Base-by-base conservation (phyloP, 2,888 invertebrate species). In the Tridacna crocea region DNA sequence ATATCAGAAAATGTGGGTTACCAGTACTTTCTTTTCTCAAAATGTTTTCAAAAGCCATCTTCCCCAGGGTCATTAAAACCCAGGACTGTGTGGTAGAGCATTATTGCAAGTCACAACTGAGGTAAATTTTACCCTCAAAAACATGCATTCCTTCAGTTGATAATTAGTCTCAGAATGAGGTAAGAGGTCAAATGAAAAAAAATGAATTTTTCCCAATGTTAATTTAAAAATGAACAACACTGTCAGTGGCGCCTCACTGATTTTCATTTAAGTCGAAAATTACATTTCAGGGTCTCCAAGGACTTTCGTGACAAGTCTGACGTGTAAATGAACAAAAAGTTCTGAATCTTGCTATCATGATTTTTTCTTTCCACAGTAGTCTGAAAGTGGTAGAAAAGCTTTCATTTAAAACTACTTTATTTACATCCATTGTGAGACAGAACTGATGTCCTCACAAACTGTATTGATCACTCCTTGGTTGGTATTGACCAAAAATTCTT, bases 251-350 rank as follows among this genome's bases (percentile, higher is more conserved):
- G 68, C 68, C 68, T 22, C 47, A 48, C 19, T 68, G 68, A 46
- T 68, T 36, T 47, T 68, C 68, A 68, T 68, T 68, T 11, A 68
- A 48, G 36, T 68, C 68, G 47, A 17, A 68, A 68, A 68, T 68
- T 68, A 47, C 68, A 68, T 68, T 68, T n/a, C 68, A 68, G n/a
- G 6, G 22, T 68, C 68, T 36, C 68, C n/a, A 46, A 36, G 36
- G 68, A 48, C 3, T 68, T 68, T 17, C 22, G 47, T 66, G 27
- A 36, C 61, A 61, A 61, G 61, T 11, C 24, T 24, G 24, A 61
- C 61, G n/a, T 22, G 24, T 61, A 36, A 36, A 36, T 36, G 36
- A 4, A 36, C 2, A 36, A 36, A 3, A 10, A 6, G 10, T 19
- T 19, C 10, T 19, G 55, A 19, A 55, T 19, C 55, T 4, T 55